Conservation (phyloP, 2,888 invertebrate species). For the Lobophora halterata region DNA sequence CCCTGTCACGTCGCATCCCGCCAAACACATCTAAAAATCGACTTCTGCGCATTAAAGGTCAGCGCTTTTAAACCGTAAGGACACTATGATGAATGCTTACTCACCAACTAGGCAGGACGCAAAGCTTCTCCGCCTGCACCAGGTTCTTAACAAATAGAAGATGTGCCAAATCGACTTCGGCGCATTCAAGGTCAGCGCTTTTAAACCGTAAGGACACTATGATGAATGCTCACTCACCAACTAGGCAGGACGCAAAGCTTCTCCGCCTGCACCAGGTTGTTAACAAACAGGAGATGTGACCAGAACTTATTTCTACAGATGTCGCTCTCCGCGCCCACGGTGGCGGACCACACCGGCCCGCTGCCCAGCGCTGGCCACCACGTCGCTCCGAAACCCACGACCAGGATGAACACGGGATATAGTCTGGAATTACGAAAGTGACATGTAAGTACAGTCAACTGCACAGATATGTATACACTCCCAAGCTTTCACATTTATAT, state of each 20-base stretch:
- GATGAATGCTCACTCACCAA: too few species aligned
- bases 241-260: conserved; percentile 18
- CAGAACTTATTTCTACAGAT: conserved; percentile 26
- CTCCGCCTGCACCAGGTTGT: conserved; percentile 20
- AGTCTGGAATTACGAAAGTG: conserved; percentile 18
- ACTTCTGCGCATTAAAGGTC: too few species aligned
- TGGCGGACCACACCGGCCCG: conserved; percentile 17
- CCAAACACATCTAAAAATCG: too few species aligned
- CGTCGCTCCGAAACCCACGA: conserved; percentile 28
- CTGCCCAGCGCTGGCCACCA: conserved; percentile 26
- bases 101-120: conserved; percentile 22
- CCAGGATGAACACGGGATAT: conserved; percentile 23
- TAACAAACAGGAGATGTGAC: conserved; percentile 23
- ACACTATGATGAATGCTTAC: too few species aligned
- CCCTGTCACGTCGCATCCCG: too few species aligned
- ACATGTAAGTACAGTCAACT: too few species aligned
- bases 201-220: too few species aligned
- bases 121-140: conserved; percentile 14
- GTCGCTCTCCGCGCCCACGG: conserved; percentile 18
- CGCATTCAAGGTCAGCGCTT: too few species aligned
- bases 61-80: too few species aligned
- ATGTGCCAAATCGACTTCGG: too few species aligned
- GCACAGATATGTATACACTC: too few species aligned
- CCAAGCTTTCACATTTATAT: too few species aligned
- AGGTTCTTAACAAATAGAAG: conserved; percentile 24